Conservation (phyloP, 2,113 vertebrate genomes). For the Glaucidium brasilianum region DNA sequence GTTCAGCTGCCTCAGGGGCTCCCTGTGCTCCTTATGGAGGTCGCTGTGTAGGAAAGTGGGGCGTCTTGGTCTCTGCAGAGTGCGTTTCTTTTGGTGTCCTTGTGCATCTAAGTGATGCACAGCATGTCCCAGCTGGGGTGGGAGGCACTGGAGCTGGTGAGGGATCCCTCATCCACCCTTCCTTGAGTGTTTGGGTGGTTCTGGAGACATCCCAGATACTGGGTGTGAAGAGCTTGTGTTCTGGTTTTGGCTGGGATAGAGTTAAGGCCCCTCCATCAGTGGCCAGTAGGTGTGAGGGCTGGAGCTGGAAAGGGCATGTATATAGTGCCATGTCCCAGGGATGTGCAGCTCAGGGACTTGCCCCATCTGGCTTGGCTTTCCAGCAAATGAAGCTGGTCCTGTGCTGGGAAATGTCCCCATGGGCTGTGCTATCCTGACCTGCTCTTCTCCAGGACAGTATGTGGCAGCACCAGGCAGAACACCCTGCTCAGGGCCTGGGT, state of each 20-base stretch:
- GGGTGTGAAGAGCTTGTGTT: not conserved
- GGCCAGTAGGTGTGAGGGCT: not conserved
- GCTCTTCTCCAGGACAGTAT: not conserved
- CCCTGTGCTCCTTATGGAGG: not conserved
- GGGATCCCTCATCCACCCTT: not conserved
- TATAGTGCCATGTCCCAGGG: not conserved
- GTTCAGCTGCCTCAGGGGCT: not conserved
- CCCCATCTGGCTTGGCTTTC: not conserved
- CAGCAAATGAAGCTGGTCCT: not conserved
- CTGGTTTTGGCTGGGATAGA: not conserved
- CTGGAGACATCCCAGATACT: not conserved
- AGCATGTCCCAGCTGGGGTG: not conserved
- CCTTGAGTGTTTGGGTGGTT: not conserved
- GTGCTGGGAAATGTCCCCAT: not conserved
- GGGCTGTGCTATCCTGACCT: not conserved
- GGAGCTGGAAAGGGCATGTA: not conserved
- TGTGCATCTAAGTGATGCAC: not conserved
- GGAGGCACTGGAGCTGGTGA: not conserved
- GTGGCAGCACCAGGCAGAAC: not conserved
- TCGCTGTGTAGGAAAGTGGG: not conserved
- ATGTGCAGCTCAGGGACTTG: not conserved
- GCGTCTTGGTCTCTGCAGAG: not conserved
- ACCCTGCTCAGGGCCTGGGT: not conserved
- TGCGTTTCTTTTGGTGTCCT: not conserved
- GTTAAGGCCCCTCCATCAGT: fast-evolving